phyloP scores from a whole-genome alignment of 2,888 invertebrate species.

The Tenthredo notha region DNA sequence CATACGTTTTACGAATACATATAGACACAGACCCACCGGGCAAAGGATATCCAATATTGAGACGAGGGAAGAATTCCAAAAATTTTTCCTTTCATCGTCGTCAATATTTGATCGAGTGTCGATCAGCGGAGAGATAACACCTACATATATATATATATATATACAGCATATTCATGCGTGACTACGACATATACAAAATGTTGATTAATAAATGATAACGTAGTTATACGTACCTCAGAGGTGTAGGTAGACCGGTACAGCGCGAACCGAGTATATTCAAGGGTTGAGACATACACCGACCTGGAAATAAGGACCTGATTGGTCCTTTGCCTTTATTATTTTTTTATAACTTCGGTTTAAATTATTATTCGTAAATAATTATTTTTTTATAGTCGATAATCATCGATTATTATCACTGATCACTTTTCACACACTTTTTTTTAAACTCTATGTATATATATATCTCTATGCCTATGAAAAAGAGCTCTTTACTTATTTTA shows the following conservation, averaged over 20 bases:
- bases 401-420: conserved; percentile 21
- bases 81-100: conserved; percentile 29
- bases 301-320: conserved; percentile 66
- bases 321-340: conserved; percentile 60
- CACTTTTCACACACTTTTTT: conserved; percentile 13
- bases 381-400: not conserved
- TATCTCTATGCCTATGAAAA: not conserved
- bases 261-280: conserved; percentile 66
- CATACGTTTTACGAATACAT: not conserved
- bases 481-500: not conserved
- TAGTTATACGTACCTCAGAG: conserved; percentile 67
- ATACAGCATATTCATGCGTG: not conserved
- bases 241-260: conserved; percentile 70
- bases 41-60: conserved; percentile 26
- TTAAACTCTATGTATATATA: too few species aligned
- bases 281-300: conserved; percentile 71
- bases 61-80: not conserved
- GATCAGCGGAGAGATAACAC: conserved; percentile 56
- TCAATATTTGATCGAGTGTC: conserved; percentile 55
- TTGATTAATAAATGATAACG: conserved; percentile 20
- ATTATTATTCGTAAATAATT: not conserved
- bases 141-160: not conserved
- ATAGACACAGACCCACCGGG: not conserved
- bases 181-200: conserved; percentile 23
- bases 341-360: not conserved